Evolutionary conservation across 2,888 invertebrate species (phyloP), one percentile per base, ranked within the genome.

Genomic region (Oxystoma pomonae): DNA sequence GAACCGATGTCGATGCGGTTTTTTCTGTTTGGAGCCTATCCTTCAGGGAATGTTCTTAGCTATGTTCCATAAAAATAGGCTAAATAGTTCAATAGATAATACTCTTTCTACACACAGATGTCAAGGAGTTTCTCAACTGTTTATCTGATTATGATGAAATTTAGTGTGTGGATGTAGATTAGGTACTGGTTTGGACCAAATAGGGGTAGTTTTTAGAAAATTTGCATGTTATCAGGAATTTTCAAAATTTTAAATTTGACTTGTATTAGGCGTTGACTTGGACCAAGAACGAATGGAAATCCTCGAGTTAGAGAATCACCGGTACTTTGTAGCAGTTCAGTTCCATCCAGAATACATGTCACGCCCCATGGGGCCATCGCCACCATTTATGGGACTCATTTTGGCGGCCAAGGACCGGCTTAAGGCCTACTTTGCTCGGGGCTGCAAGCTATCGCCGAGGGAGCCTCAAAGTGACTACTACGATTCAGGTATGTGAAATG

Each of bases 301-400:
- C 35, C 86, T 96, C 57, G 91, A 94, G 75, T 82, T 98, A 16
- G 87, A 89, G 60, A 86, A 84, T 59, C 98, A 99, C 81, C 92
- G 92, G 0, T 99, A 92, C 80, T 99, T 92, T 77, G 92, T 98
- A 2, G 92, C 92, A 0, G 96, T 96, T 1, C 99, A 99, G 81
- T 99, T 91, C 81, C 99, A 99, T 81, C 99, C 99, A 0, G 99
- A 99, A 80, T 99, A 98, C 78, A 83, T 96, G 65, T 95, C 96
- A 0, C 84, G 97, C 1, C 97, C 97, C 0, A 80, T 96, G 68
- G 89, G 88, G 59, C 96, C 98, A 0, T 97, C 97, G 19, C 95
- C 98, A 1, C 96, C 96, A 5, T 99, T 98, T 81, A 82, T 98
- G 69, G 99, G 99, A 68, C 84, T 99, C 1, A 89, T 99, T 71